These are phyloP conservation scores for Eupithecia subfuscata DNA, from an alignment of 2,888 invertebrate species.

Conservation along the genomic window DNA sequence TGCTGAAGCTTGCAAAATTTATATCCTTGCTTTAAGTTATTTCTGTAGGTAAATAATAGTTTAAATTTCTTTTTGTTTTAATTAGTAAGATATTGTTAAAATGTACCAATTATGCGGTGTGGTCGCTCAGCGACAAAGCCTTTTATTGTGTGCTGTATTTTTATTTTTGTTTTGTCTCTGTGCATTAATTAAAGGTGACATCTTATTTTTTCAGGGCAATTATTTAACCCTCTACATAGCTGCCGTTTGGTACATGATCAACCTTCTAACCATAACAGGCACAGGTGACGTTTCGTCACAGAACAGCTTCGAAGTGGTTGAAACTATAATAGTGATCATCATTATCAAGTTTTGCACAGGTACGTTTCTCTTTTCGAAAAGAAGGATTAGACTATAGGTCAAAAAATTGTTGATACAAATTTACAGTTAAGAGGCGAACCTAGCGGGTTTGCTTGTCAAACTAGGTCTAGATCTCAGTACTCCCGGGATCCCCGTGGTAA, in stretches of 20 bases:
- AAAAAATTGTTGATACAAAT: background rate
- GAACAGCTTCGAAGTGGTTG: slow-evolving; percentile 76
- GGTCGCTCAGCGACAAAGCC: too few species aligned
- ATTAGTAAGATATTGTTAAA: too few species aligned
- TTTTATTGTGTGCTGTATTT: too few species aligned
- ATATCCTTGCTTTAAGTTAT: too few species aligned
- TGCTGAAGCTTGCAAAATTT: too few species aligned
- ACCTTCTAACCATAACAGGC: slow-evolving; percentile 80
- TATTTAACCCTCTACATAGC: slow-evolving; percentile 75
- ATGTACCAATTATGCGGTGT: too few species aligned
- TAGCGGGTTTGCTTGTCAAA: background rate
- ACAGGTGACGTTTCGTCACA: slow-evolving; percentile 79
- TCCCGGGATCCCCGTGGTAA: too few species aligned
- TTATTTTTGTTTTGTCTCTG: too few species aligned
- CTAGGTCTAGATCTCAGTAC: too few species aligned
- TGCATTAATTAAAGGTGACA: too few species aligned
- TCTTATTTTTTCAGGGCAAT: slow-evolving; percentile 55
- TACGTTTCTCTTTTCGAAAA: slow-evolving; percentile 39
- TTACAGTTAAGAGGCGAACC: background rate
- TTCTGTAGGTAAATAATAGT: too few species aligned
- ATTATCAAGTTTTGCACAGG: slow-evolving; percentile 81
- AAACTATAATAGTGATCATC: slow-evolving; percentile 76
- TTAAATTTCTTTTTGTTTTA: too few species aligned
- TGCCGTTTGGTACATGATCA: slow-evolving; percentile 79
- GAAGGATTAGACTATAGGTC: background rate